phyloP scores from a whole-genome alignment of 2,888 invertebrate species.

The Branchinecta sandiegonensis region DNA sequence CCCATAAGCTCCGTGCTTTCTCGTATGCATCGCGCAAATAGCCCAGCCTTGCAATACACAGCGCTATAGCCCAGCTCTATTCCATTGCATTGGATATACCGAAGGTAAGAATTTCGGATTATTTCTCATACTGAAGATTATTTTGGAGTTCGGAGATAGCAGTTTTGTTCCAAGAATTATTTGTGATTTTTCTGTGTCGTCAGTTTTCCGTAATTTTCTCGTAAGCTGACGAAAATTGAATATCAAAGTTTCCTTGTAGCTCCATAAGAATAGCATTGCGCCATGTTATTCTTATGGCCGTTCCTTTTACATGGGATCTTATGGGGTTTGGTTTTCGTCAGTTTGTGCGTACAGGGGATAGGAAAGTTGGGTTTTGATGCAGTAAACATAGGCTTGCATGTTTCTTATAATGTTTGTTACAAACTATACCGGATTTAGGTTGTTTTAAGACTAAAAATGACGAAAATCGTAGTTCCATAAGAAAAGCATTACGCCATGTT shows the following conservation, averaged over 20 bases:
- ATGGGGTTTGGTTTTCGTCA: no score
- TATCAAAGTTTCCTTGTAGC: neutral
- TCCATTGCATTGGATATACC: conserved; percentile 10
- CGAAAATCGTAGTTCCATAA: no score
- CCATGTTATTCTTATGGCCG: neutral
- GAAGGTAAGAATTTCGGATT: conserved; percentile 7
- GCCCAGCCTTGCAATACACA: conserved; percentile 10
- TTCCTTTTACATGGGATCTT: no score
- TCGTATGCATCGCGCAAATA: conserved; percentile 3
- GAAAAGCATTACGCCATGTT: no score
- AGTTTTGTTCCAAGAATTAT: neutral
- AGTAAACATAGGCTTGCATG: no score
- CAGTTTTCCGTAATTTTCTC: neutral
- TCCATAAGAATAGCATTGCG: neutral
- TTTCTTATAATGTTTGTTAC: no score
- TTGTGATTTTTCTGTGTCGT: conserved; percentile 2
- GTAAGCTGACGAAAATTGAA: neutral
- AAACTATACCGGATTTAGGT: no score
- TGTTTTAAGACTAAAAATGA: no score
- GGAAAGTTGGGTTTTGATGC: no score
- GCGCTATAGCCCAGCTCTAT: neutral
- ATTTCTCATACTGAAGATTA: neutral
- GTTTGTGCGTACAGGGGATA: no score
- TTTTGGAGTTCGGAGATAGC: neutral
- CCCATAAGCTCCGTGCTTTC: neutral